Conservation (phyloP, 2,888 invertebrate species). For the Cryptocephalus primarius region DNA sequence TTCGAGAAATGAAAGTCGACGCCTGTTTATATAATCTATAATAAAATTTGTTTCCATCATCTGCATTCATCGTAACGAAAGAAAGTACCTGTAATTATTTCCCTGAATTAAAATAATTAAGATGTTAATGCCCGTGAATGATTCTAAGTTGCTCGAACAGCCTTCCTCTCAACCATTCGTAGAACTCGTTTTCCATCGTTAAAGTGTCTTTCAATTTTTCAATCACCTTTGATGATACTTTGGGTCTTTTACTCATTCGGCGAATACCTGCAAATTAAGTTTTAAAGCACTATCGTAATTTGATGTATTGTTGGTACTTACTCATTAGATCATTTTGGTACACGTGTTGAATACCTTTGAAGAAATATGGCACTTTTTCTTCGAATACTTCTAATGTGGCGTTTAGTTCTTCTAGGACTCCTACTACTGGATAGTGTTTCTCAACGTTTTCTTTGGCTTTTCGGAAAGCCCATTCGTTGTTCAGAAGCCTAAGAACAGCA, state of each 20-base stretch:
- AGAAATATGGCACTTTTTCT: conserved; percentile 44
- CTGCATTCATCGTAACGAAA: too few relatives aligned
- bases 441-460: conserved; percentile 46
- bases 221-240: conserved; percentile 11
- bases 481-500: conserved; percentile 34
- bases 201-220: conserved; percentile 32
- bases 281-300: conserved; percentile 4
- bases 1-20: background rate
- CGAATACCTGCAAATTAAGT: conserved; percentile 15
- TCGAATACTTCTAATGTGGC: conserved; percentile 44
- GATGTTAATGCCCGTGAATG: background rate
- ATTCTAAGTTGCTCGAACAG: conserved; percentile 29
- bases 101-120: too few relatives aligned
- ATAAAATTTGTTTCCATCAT: too few relatives aligned
- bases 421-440: conserved; percentile 47
- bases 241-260: conserved; percentile 12
- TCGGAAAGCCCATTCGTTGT: conserved; percentile 44
- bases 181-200: conserved; percentile 46
- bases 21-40: too few relatives aligned
- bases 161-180: conserved; percentile 44
- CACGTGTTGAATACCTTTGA: conserved; percentile 41
- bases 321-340: conserved; percentile 41
- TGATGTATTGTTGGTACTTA: conserved; percentile 27
- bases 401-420: conserved; percentile 47
- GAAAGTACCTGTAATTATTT: too few relatives aligned